Evolutionary conservation across 2,113 vertebrate genomes (phyloP), one percentile per base, ranked within the genome.

Genomic region (Microtus pennsylvanicus): DNA sequence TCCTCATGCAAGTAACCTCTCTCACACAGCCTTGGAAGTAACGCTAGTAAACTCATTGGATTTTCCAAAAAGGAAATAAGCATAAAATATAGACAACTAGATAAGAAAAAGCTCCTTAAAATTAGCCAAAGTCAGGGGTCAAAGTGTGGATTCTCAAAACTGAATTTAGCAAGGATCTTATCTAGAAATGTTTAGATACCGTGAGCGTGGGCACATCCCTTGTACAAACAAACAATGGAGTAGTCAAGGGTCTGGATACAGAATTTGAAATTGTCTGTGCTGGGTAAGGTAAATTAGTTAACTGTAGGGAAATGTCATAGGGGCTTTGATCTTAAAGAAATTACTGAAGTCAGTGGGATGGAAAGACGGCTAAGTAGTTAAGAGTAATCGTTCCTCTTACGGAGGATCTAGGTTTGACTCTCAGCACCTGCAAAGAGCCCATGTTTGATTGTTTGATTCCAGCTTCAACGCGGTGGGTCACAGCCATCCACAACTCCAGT

Each of bases 111-210:
- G 1, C 16, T 45, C 55, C 5, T 74, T 38, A 82, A 95, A 95
- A 94, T 92, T 90, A 82, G 47, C 26, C n/a, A 19, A 95, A 94
- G 72, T 55, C 50, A 72, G 33, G 6, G 88, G 21, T 24, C 17
- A 75, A 65, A 14, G 38, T 80, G 55, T 96, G 89, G 26, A 90
- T 1, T 58, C 47, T 82, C n/a, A 90, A 93, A 95, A 63, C 13
- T 26, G 8, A 67, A 70, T 83, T 83, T 95, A 30, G 65, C 67
- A 89, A 1, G 7, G 1, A 1, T 81, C 42, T 47, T 33, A 14
- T 45, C 88, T 94, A 93, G 76, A 96, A 94, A 91, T 28, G 52
- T 45, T 96, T 87, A 69, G 19, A 9, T 70, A 52, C 30, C 2
- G 61, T 19, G 6, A 94, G 33, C 6, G 33, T 6, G 0, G 75